Evolutionary conservation across 2,888 invertebrate genomes (phyloP), one percentile per base, ranked within the genome.

Genomic region (Chouioia cunea): DNA sequence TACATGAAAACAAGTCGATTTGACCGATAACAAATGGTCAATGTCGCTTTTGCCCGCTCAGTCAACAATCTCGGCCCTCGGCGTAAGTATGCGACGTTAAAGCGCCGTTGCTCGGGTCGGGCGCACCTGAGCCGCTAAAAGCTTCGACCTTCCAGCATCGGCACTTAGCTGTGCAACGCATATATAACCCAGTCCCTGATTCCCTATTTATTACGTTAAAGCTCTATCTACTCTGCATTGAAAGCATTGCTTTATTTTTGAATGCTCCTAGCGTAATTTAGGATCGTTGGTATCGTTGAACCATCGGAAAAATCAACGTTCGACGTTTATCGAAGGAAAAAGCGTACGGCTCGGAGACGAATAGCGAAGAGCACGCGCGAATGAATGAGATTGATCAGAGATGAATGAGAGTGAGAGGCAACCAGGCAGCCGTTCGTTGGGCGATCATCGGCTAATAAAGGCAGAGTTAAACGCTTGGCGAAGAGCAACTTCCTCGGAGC

Each of bases 311-410:
- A n/a, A n/a, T n/a, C n/a, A n/a, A n/a, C n/a, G n/a, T n/a, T n/a
- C n/a, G n/a, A n/a, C n/a, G n/a, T n/a, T n/a, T n/a, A 27, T 27
- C 36, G 36, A 36, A 12, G 6, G 36, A 10, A 36, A 10, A 36
- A 12, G 6, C 2, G 36, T 12, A 10, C 27, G n/a, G n/a, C 27
- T 27, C 16, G 27, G 8, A 44, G 36, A 18, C 10, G 36, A n/a
- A n/a, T n/a, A n/a, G n/a, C n/a, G 16, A 14, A 23, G 48, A 47
- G 16, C 64, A 70, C 67, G 81, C 79, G 79, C 80, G 79, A 83
- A 83, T 83, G 80, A 83, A 83, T 83, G 76, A 80, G 83, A 84
- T 85, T 83, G 83, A 85, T 84, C 81, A 80, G 80, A 76, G 81
- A 83, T 84, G 83, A 83, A 84, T 84, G 79, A 81, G 81, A 79